phyloP scores from a whole-genome alignment of 2,888 invertebrate species.

The Coenonympha glycerion region DNA sequence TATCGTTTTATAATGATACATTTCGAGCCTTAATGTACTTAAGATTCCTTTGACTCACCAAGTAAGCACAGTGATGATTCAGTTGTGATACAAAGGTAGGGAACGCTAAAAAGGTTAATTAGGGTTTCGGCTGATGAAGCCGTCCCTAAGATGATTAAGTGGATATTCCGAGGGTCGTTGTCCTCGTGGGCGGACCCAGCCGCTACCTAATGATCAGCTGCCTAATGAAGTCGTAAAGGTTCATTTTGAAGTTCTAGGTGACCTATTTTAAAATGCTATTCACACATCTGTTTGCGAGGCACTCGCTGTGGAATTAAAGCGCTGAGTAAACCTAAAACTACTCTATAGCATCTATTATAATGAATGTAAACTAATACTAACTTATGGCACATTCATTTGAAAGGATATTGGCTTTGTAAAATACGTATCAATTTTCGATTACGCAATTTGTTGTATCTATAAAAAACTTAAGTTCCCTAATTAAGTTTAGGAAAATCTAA shows the following conservation, averaged over 20 bases:
- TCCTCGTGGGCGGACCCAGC: constrained; percentile 30
- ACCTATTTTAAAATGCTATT: constrained; percentile 4
- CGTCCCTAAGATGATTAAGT: constrained; percentile 30
- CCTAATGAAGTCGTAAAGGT: constrained; percentile 19
- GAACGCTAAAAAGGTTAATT: constrained; percentile 38
- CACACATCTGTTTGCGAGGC: background rate
- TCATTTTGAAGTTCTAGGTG: constrained; percentile 9
- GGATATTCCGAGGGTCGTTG: constrained; percentile 30
- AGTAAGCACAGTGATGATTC: background rate
- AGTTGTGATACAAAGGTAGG: background rate
- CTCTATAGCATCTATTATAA: too few species aligned
- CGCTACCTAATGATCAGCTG: constrained; percentile 20
- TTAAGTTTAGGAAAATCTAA: background rate
- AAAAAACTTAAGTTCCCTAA: background rate
- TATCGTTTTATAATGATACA: too few species aligned
- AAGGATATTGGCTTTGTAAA: too few species aligned
- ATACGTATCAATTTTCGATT: too few species aligned
- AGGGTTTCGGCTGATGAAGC: constrained; percentile 41
- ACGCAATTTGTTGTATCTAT: too few species aligned
- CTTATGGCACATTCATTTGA: too few species aligned
- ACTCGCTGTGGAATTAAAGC: background rate
- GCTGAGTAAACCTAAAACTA: too few species aligned
- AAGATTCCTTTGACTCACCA: background rate
- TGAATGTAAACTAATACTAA: too few species aligned
- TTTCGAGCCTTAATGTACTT: background rate